Percentiles rank a stretch among this genome's conserved stretches.
Evolutionary conservation across 1,140 invertebrate species (phyloP).

Genomic region (Trachymyrmex cornetzi): DNA sequence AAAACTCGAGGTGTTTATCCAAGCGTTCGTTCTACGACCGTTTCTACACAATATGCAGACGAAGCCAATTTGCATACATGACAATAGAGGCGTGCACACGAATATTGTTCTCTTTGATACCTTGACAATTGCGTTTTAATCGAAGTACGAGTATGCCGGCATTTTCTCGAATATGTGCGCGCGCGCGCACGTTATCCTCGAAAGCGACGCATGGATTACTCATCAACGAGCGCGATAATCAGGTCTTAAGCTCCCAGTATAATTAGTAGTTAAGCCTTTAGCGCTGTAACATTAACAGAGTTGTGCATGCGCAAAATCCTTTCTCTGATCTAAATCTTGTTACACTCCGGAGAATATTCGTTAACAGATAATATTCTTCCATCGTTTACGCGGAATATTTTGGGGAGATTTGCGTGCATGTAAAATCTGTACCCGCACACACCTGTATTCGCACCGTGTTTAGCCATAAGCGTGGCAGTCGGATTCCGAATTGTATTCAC

Average conservation of each 20-base stretch:
- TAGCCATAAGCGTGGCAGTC: constrained; percentile 14
- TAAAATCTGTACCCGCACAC: constrained; percentile 15
- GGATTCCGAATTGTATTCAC: background rate
- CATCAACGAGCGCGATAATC: constrained; percentile 59
- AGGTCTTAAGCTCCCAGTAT: constrained; percentile 51
- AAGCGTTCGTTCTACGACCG: background rate
- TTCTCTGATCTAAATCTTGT: constrained; percentile 43
- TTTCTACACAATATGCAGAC: background rate
- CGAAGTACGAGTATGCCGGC: constrained; percentile 22
- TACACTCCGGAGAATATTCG: constrained; percentile 26
- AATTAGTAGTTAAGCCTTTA: constrained; percentile 45
- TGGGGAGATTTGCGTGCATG: background rate
- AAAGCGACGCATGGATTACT: constrained; percentile 51
- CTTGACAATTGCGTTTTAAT: constrained; percentile 62
- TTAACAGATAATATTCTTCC: constrained; percentile 58
- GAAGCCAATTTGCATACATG: constrained; percentile 40
- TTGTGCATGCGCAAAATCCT: constrained; percentile 34
- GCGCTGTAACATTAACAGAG: constrained; percentile 40
- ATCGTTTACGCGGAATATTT: constrained; percentile 16
- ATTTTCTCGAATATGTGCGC: constrained; percentile 23
- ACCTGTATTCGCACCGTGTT: background rate
- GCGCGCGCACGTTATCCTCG: constrained; percentile 39
- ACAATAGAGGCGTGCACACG: background rate
- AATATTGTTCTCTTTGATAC: constrained; percentile 53
- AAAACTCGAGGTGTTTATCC: constrained; percentile 4